Base-by-base conservation (phyloP, 2,113 vertebrate genomes). In the Clarias macrocephalus region DNA sequence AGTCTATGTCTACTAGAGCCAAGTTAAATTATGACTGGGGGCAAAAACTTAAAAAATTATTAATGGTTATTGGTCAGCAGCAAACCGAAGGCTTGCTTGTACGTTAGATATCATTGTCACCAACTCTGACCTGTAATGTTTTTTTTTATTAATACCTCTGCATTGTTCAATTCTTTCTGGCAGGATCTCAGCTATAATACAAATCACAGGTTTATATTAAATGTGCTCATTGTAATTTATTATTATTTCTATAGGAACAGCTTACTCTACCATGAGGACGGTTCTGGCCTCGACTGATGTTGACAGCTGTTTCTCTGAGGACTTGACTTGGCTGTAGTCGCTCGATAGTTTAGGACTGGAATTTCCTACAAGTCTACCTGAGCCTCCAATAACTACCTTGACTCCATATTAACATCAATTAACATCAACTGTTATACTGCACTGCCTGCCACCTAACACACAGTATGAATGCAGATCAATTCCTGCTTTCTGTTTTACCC, bases 61-160 rank as follows among this genome's bases (percentile, higher is more conserved):
- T 37, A 1, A 37, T 37, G n/a, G 13, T 65, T 77, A 82, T 60
- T 87, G 82, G 54, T 85, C 66, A 80, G 75, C 88, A 87, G 65
- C 85, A 81, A 79, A 84, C 23, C 2, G 28, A 60, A 62, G 48
- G 56, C 57, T 85, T 80, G 42, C 72, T 83, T 80, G 77, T 89
- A 48, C 33, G 16, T 48, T 11, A 75, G 37, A 25, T 75, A 48
- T 48, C 72, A 52, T 12, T 73, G 18, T 73, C 85, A 89, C 57
- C 72, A 72, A 81, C 70, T 85, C 83, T 87, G 82, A 87, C 82
- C 73, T 82, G 81, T 33, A 70, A 75, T 68, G 6, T 8, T 80
- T 59, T 0, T 77, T 72, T 48, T 13, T 75, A 23, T 73, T 75
- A 10, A 42, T 19, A 21, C 8, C 9, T 21, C 70, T 42, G 37